Percentiles rank a stretch among this genome's conserved stretches.
These are phyloP conservation scores for Dicentrarchus labrax DNA, from an alignment of 2,113 vertebrate species.

Conservation along the genomic window DNA sequence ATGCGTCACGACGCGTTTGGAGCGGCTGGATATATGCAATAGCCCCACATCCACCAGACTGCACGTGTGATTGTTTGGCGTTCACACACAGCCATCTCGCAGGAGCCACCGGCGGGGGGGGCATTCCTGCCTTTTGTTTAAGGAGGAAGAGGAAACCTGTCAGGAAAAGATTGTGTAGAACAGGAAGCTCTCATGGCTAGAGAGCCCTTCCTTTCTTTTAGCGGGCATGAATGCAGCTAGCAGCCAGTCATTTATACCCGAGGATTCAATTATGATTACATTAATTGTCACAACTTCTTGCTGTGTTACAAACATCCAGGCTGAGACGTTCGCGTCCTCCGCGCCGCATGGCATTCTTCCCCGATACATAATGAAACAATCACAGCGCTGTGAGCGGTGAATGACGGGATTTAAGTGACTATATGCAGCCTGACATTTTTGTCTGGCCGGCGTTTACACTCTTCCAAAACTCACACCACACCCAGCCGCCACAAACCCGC, in stretches of 20 bases:
- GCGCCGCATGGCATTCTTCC: constrained; percentile 22
- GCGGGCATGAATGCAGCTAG: constrained; percentile 87
- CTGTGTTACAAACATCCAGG: constrained; percentile 45
- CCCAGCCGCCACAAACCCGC: constrained; percentile 77
- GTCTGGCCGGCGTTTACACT: constrained; percentile 72
- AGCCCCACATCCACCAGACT: constrained; percentile 73
- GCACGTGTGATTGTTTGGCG: constrained; percentile 74
- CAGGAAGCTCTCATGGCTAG: constrained; percentile 94
- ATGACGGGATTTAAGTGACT: constrained; percentile 45
- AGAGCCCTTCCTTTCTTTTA: constrained; percentile 88
- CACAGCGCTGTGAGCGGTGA: constrained; percentile 20
- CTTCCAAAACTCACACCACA: constrained; percentile 78
- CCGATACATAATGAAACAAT: constrained; percentile 35
- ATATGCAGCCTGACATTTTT: constrained; percentile 65
- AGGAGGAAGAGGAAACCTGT: constrained; percentile 96
- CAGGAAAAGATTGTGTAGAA: constrained; percentile 94
- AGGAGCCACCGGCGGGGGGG: constrained; percentile 73
- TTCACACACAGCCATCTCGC: constrained; percentile 67
- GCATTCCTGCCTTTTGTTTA: constrained; percentile 93
- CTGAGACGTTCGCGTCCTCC: constrained; percentile 13
- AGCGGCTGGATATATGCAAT: constrained; percentile 53
- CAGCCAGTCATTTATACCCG: constrained; percentile 86
- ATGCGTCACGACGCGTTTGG: constrained; percentile 74
- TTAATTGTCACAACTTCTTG: constrained; percentile 46
- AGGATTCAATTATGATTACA: constrained; percentile 59